Evolutionary conservation across 2,113 vertebrate genomes (phyloP).

Genomic region (Meleagris gallopavo): DNA sequence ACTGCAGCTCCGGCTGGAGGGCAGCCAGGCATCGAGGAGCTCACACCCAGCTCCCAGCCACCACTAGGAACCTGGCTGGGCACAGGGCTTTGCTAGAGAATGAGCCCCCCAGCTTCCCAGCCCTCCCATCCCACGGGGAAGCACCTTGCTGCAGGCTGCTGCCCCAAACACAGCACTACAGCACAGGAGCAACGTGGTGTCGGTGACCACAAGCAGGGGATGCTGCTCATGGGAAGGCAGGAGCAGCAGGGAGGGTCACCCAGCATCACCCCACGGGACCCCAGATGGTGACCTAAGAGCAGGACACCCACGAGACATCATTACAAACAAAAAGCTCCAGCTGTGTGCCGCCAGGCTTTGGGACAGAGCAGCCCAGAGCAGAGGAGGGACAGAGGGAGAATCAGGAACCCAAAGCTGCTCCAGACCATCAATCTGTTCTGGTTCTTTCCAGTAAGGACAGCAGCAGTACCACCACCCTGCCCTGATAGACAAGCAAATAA

Average conservation of each 20-base stretch:
- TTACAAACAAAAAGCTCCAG: background rate
- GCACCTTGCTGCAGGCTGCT: background rate
- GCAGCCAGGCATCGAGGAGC: conserved; percentile 24
- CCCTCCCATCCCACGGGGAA: background rate
- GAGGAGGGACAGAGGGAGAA: rapidly evolving
- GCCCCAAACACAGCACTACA: no score
- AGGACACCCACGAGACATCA: rapidly evolving
- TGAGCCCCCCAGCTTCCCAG: background rate
- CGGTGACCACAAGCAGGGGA: rapidly evolving
- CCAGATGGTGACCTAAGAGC: rapidly evolving
- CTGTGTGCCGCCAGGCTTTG: rapidly evolving
- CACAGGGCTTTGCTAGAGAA: background rate
- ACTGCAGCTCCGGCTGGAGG: conserved; percentile 7
- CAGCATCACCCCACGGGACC: background rate
- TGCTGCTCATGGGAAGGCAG: rapidly evolving
- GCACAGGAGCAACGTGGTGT: rapidly evolving
- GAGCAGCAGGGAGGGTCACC: rapidly evolving
- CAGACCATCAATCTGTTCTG: background rate
- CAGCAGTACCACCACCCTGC: rapidly evolving
- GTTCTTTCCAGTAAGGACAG: background rate
- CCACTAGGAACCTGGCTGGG: rapidly evolving
- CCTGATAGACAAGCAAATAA: background rate
- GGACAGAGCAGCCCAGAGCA: rapidly evolving
- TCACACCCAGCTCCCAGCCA: background rate
- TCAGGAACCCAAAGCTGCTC: no score